These are phyloP conservation scores for Acronicta leporina DNA, from an alignment of 2,888 invertebrate genomes.

Conservation along the genomic window DNA sequence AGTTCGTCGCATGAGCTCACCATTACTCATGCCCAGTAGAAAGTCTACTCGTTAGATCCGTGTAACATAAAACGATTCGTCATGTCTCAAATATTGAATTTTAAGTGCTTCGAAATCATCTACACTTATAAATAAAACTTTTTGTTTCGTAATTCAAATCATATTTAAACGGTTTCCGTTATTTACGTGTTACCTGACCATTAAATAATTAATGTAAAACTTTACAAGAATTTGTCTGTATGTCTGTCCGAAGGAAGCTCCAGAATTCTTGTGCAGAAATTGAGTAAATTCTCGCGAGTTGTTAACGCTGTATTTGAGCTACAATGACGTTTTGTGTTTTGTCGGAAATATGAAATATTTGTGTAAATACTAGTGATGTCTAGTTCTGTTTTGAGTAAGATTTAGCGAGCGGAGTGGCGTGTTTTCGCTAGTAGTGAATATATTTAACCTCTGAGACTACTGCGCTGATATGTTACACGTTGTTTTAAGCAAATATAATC, in stretches of 20 bases:
- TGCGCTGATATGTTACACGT: constrained; percentile 51
- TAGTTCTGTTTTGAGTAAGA: constrained; percentile 12
- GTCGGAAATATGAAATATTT: constrained; percentile 29
- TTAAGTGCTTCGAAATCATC: constrained; percentile 58
- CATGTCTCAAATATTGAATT: constrained; percentile 63
- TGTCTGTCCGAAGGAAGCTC: constrained; percentile 38
- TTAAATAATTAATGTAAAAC: constrained; percentile 55
- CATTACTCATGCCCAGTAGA: constrained; percentile 79
- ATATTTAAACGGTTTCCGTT: constrained; percentile 41
- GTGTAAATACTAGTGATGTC: constrained; percentile 18
- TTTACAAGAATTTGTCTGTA: constrained; percentile 26
- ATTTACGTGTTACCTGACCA: constrained; percentile 49
- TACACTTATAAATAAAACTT: constrained; percentile 42
- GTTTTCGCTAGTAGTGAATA: constrained; percentile 47
- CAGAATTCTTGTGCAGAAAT: constrained; percentile 22
- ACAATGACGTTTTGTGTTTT: constrained; percentile 34
- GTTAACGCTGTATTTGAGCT: constrained; percentile 10
- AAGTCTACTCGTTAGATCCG: constrained; percentile 70
- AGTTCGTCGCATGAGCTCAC: constrained; percentile 64
- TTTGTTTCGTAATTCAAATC: constrained; percentile 45
- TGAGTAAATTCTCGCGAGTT: constrained; percentile 15
- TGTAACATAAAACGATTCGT: constrained; percentile 69
- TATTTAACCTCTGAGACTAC: constrained; percentile 43
- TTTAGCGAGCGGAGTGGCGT: constrained; percentile 30
- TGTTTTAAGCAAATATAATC: constrained; percentile 57